phyloP scores from a whole-genome alignment of 2,797 vertebrate species.

The Scolopax rusticola region DNA sequence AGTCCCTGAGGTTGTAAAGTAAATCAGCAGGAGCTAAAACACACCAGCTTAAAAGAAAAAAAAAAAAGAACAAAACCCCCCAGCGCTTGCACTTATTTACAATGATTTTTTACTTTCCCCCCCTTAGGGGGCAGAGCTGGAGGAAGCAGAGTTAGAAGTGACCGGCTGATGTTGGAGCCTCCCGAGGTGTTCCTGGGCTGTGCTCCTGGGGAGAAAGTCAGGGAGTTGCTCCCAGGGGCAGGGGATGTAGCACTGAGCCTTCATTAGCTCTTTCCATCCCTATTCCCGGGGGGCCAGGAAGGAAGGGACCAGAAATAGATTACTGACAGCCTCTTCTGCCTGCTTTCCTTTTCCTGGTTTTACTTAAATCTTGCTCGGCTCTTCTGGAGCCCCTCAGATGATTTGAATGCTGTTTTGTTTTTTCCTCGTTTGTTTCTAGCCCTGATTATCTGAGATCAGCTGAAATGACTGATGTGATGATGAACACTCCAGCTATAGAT shows the following conservation, averaged over 20 bases:
- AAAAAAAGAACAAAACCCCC: too few species aligned
- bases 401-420: not conserved
- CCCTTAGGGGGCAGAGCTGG: not conserved
- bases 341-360: not conserved
- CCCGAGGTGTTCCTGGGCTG: not conserved
- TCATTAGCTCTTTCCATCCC: not conserved
- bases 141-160: not conserved
- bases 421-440: slow-evolving; percentile 77
- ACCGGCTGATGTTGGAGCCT: not conserved
- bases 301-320: slow-evolving; percentile 17
- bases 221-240: not conserved
- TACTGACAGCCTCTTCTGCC: not conserved
- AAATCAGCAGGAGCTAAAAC: not conserved
- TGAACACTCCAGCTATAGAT: slow-evolving; percentile 92
- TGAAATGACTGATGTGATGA: slow-evolving; percentile 99
- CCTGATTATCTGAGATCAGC: slow-evolving; percentile 89
- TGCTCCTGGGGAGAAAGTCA: not conserved
- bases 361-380: not conserved
- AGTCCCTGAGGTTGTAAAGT: not conserved
- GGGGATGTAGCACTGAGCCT: not conserved
- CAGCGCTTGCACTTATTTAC: not conserved
- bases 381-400: not conserved
- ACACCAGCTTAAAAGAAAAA: not conserved
- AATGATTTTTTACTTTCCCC: not conserved
- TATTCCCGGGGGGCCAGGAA: not conserved